These are phyloP conservation scores for Protaetia brevitarsis DNA, from an alignment of 1,140 invertebrate species.

Conservation along the genomic window DNA sequence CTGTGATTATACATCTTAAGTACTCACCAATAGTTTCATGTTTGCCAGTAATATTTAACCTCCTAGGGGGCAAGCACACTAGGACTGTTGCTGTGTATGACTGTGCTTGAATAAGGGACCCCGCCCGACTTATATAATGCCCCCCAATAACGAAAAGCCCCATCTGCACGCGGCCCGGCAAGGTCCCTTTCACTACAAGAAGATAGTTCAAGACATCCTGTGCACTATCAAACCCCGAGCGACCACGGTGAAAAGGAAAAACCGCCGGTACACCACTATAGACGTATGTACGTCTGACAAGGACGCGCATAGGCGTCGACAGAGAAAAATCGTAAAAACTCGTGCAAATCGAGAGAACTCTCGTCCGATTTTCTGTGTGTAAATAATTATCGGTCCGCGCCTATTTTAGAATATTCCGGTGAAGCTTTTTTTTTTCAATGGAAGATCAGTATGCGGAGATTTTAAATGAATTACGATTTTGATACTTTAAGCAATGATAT, in stretches of 20 bases:
- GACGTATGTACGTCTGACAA: neutral
- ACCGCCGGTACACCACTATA: too few species aligned
- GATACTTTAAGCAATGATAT: too few species aligned
- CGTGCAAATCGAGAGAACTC: too few species aligned
- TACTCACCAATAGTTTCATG: constrained; percentile 47
- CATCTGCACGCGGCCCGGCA: constrained; percentile 45
- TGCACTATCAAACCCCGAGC: neutral
- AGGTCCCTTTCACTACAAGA: constrained; percentile 46
- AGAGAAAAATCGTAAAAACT: too few species aligned
- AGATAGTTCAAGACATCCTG: constrained; percentile 8
- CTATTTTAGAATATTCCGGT: too few species aligned
- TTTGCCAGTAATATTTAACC: constrained; percentile 37
- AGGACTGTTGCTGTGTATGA: constrained; percentile 46
- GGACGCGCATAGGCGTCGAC: too few species aligned
- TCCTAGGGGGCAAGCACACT: constrained; percentile 38
- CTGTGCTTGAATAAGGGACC: constrained; percentile 34
- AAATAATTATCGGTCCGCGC: too few species aligned
- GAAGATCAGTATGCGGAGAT: too few species aligned
- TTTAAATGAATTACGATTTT: too few species aligned
- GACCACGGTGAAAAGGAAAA: constrained; percentile 9
- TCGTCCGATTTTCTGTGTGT: too few species aligned
- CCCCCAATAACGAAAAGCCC: constrained; percentile 38
- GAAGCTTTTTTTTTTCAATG: too few species aligned
- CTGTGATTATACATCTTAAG: neutral
- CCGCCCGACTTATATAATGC: constrained; percentile 42